Evolutionary conservation across 2,113 vertebrate species (phyloP), one percentile per base, ranked within the genome.

Genomic region (Psittacula cyanocephala): DNA sequence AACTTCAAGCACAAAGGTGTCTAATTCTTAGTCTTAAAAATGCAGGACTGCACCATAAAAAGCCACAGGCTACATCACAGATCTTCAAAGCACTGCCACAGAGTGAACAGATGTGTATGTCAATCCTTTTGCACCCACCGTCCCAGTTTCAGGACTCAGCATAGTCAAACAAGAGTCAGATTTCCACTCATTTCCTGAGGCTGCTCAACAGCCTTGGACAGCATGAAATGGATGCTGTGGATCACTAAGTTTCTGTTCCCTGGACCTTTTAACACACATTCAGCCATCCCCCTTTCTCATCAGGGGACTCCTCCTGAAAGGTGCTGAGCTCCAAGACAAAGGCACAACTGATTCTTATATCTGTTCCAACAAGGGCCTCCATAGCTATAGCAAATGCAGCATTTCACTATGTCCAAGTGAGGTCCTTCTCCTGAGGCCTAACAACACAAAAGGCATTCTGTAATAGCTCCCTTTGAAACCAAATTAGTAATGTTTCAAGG

Each of bases 401-500:
- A 55, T 86, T 95, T 91, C 86, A 72, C 84, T 81, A 74, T 72
- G 89, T 94, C 90, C 91, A 81, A 53, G 87, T 75, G 93, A 79
- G 86, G 91, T 80, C 52, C 93, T 97, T 89, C 88, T 96, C 96
- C 62, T 76, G 93, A 96, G 94, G 89, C 72, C 82, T 85, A 85
- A 79, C 55, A 96, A 79, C 70, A 96, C 96, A 97, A 97, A 97
- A 97, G 94, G 33, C 88, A 96, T 92, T 96, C 90, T 96, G 95
- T 96, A 95, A 93, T 86, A 81, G 86, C 77, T 84, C 67, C 80
- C 95, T 96, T 97, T 96, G 96, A 97, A 96, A 95, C 86, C 92
- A 93, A 97, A 97, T 97, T 96, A 94, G 94, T 49, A 75, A 87
- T 96, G 93, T 97, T 96, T 96, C 94, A 96, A 94, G 93, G 95